These are phyloP conservation scores for Illadopsis cleaveri DNA, from an alignment of 2,113 vertebrate species.

Conservation along the genomic window DNA sequence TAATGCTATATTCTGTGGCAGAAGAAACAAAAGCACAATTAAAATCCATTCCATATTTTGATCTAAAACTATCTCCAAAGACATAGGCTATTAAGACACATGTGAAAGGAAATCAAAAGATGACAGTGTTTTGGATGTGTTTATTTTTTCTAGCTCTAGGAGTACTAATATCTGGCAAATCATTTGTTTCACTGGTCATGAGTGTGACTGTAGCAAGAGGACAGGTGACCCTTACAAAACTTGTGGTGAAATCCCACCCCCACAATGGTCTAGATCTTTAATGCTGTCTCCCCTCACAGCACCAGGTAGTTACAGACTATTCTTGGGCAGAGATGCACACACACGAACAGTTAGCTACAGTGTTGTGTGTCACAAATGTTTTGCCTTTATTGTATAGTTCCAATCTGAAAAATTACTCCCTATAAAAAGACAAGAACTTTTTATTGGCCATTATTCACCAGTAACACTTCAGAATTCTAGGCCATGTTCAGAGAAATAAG, in stretches of 20 bases:
- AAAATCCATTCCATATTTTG: not conserved
- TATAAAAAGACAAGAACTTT: not conserved
- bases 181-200: not conserved
- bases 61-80: not conserved
- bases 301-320: not conserved
- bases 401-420: not conserved
- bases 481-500: not conserved
- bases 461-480: not conserved
- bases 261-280: not conserved
- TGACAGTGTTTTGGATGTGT: not conserved
- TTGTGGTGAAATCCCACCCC: not conserved
- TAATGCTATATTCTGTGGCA: not conserved
- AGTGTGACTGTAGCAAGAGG: not conserved
- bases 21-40: not conserved
- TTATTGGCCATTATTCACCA: not conserved
- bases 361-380: not conserved
- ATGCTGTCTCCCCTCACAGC: not conserved
- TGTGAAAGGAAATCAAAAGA: not conserved
- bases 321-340: not conserved
- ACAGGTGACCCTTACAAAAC: not conserved
- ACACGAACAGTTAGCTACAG: accelerated
- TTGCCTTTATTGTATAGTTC: not conserved
- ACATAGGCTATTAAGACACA: not conserved
- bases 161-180: not conserved
- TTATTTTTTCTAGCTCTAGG: constrained; percentile 24